Base-by-base conservation (phyloP, 2,113 vertebrate genomes). In the Mastomys natalensis region DNA sequence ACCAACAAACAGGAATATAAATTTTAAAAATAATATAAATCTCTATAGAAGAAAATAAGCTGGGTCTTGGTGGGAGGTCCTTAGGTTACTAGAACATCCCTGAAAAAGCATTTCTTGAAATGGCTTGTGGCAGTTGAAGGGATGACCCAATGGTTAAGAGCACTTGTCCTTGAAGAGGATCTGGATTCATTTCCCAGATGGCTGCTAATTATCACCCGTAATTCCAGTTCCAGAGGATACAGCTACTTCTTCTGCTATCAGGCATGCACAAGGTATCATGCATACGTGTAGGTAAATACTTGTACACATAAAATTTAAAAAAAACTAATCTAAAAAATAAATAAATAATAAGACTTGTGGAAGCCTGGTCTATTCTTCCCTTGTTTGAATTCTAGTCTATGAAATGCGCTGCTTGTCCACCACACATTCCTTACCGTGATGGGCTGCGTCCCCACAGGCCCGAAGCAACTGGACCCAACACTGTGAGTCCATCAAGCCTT, bases 351-450 rank as follows among this genome's bases (percentile, higher is more conserved):
- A 17, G 29, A 51, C 37, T 1, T 77, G 43, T 24, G 5, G 24
- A 60, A 17, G 5, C 80, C 15, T 37, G 51, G 29, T 60, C 64
- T 62, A 1, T 13, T 74, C 62, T 16, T 48, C 48, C 34, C 31
- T 37, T n/a, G 40, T 37, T n/a, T 19, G 29, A 17, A 16, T n/a
- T 21, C 34, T 60, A 81, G 22, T 16, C 51, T 73, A 7, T n/a
- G 31, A 55, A n/a, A 37, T 4, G 4, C 29, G 17, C 12, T 17
- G n/a, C 24, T 51, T 76, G 5, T 62, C 15, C 17, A 37, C 53
- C 1, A 0, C 12, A 12, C 12, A 48, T 11, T 58, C 8, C 24
- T 43, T 21, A 62, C 24, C 48, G 0, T 37, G 21, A 68, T 4
- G 17, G 13, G 17, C 48, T 58, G 40, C 11, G 48, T 40, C 16